Percentiles rank a stretch among this genome's conserved stretches.
Evolutionary conservation across 1,140 invertebrate species (phyloP).

Genomic region (Megathymus violae): DNA sequence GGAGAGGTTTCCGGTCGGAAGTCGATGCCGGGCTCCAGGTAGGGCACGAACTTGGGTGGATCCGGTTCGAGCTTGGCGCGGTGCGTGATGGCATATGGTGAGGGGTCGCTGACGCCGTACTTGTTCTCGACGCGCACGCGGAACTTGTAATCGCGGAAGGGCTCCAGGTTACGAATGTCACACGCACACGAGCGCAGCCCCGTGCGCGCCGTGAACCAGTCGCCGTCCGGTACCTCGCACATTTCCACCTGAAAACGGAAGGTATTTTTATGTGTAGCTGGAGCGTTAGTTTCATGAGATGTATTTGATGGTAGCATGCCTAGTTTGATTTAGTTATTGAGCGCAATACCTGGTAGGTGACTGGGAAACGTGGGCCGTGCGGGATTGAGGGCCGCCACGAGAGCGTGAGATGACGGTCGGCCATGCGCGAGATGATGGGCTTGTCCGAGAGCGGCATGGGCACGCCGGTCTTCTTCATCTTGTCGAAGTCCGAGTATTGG

Average conservation of each 20-base stretch:
- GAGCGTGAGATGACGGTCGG: constrained; percentile 92
- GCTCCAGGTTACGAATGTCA: constrained; percentile 92
- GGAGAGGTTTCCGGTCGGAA: constrained; percentile 94
- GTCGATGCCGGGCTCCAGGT: constrained; percentile 91
- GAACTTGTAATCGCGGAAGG: constrained; percentile 96
- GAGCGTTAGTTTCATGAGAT: no score
- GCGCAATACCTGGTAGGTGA: constrained; percentile 90
- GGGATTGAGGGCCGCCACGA: constrained; percentile 96
- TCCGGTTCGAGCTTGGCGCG: constrained; percentile 91
- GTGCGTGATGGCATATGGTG: constrained; percentile 92
- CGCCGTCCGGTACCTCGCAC: constrained; percentile 93
- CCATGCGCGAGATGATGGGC: constrained; percentile 95
- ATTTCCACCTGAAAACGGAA: constrained; percentile 96
- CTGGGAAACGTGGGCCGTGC: constrained; percentile 90
- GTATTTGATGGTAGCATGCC: not conserved
- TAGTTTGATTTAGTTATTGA: not conserved
- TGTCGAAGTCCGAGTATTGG: constrained; percentile 93
- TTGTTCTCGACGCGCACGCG: constrained; percentile 97
- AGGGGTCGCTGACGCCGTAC: constrained; percentile 98
- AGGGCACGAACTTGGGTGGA: constrained; percentile 90
- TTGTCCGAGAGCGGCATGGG: constrained; percentile 93
- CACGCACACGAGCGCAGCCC: constrained; percentile 93
- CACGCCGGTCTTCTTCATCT: constrained; percentile 91
- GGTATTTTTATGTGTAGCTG: no score
- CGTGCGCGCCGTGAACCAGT: constrained; percentile 93